phyloP scores from a whole-genome alignment of 2,888 invertebrate genomes.

The Dicyrtoma fusca region DNA sequence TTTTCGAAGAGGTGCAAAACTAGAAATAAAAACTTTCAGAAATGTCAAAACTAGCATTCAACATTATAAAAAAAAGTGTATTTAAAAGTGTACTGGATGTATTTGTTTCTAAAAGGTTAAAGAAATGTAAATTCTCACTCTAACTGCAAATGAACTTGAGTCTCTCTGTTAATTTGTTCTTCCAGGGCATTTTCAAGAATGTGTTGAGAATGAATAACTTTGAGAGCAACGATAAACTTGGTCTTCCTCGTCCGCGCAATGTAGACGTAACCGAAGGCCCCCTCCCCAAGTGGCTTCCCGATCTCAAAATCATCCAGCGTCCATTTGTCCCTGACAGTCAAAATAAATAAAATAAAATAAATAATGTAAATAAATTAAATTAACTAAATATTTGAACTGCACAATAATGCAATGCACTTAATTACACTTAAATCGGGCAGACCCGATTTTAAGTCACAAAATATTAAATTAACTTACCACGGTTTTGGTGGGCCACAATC shows the following conservation, averaged over 20 bases:
- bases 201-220: slow-evolving; percentile 89
- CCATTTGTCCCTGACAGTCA: slow-evolving; percentile 66
- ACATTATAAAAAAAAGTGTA: too few species aligned
- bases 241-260: slow-evolving; percentile 88
- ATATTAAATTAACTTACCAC: slow-evolving; percentile 2
- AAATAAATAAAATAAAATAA: neutral
- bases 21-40: too few species aligned
- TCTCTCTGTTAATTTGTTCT: slow-evolving; percentile 93
- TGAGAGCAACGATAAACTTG: slow-evolving; percentile 79
- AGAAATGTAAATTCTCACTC: too few species aligned
- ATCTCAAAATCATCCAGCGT: slow-evolving; percentile 62
- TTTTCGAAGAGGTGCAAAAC: too few species aligned
- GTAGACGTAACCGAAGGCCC: slow-evolving; percentile 60
- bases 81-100: too few species aligned
- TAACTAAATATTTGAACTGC: too few species aligned
- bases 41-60: too few species aligned
- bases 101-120: too few species aligned
- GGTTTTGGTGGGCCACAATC: neutral
- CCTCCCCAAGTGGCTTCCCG: slow-evolving; percentile 52
- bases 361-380: neutral
- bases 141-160: slow-evolving; percentile 83
- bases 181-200: slow-evolving; percentile 84
- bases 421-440: too few species aligned
- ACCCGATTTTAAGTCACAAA: too few species aligned
- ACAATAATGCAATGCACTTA: too few species aligned